Base-by-base conservation (phyloP, 2,797 vertebrate genomes). In the Danio jaintianensis region DNA sequence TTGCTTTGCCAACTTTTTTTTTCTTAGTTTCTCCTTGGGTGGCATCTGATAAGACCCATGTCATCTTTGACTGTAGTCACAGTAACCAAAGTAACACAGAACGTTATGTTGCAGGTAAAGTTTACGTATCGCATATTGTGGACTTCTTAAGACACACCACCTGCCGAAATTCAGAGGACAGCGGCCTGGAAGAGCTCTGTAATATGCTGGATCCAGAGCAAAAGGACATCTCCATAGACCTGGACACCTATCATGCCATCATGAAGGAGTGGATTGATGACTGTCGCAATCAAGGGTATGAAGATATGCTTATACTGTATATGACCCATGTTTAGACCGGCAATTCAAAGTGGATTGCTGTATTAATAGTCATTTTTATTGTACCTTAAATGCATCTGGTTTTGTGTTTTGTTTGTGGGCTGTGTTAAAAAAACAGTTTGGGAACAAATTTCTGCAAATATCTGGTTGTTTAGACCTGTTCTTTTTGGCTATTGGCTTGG, bases 231-330 rank as follows among this genome's bases (percentile, higher is more conserved):
- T 95, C 93, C 13, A 89, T 97, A 45, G 96, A 97, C 83, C 88
- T 98, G 86, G 93, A 94, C 86, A 96, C 96, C 0, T 97, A 96
- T 58, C 95, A 94, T 0, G 92, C 95, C 0, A 55, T 96, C 79
- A 94, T 96, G 95, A 96, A 88, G 86, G 95, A 97, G 85, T 97
- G 96, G 96, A 94, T 96, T 0, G 92, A 96, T 1, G 93, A 92
- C 89, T 92, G 91, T 52, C 93, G 94, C 79, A 95, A 89, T 61
- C 95, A 93, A 73, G 79, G 94, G 97, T 97, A 93, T 80, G 52
- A 64, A 53, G 7, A 58, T 5, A 13, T 7, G 2, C n/a, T 11
- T 0, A n/a, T 16, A 7, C 53, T 10, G 9, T 6, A 11, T n/a
- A 4, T 0, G 9, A 16, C 6, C 36, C 55, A 47, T 15, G 4